These are phyloP conservation scores for Rhabdomys dilectus DNA, from an alignment of 2,113 vertebrate genomes.

Conservation along the genomic window DNA sequence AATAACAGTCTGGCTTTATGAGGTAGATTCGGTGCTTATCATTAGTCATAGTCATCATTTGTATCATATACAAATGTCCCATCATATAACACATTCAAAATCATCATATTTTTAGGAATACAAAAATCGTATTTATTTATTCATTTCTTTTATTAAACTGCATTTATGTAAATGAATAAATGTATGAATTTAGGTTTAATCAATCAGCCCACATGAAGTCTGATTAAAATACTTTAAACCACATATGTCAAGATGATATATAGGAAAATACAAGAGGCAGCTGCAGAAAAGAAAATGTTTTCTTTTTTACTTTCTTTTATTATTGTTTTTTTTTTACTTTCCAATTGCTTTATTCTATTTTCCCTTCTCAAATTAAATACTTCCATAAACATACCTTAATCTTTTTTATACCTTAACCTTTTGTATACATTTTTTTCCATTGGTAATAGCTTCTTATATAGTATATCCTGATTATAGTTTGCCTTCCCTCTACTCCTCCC, in stretches of 20 bases:
- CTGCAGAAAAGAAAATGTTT: not conserved
- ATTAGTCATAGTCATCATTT: not conserved
- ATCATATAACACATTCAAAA: constrained; percentile 21
- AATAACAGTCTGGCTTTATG: not conserved
- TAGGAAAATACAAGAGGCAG: not conserved
- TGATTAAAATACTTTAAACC: constrained; percentile 54
- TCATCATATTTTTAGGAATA: not conserved
- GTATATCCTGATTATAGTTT: not conserved
- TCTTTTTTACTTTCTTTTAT: not conserved
- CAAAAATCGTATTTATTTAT: not conserved
- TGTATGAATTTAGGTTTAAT: constrained; percentile 69
- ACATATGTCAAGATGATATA: constrained; percentile 6
- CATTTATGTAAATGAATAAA: constrained; percentile 62
- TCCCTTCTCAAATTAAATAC: not conserved
- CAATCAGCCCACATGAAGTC: constrained; percentile 24
- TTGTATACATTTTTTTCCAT: not conserved
- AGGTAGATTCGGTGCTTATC: not conserved
- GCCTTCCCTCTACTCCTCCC: not conserved
- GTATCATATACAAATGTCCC: not conserved
- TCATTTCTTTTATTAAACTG: constrained; percentile 66
- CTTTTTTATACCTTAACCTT: not conserved
- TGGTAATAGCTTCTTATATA: not conserved
- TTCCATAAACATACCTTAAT: not conserved
- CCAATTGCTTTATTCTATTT: not conserved
- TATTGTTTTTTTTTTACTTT: not conserved